phyloP scores from a whole-genome alignment of 2,888 invertebrate species.

The Chironomus riparius region DNA sequence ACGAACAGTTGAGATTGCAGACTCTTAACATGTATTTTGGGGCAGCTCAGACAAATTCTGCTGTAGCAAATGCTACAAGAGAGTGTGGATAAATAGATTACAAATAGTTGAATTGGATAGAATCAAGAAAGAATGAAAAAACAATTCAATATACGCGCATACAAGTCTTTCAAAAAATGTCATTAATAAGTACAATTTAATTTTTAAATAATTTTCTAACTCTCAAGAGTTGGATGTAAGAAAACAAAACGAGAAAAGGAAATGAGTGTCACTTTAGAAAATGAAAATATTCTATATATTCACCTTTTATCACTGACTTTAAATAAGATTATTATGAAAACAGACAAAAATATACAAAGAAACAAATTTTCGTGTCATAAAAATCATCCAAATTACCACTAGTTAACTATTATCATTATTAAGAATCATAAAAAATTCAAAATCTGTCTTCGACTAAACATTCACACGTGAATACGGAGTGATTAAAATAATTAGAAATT shows the following conservation, averaged over 20 bases:
- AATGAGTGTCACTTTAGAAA: not conserved
- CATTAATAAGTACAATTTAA: conserved; percentile 6
- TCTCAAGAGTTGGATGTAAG: not conserved
- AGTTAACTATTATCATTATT: no score
- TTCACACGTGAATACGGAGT: no score
- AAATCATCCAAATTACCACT: no score
- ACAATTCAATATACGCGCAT: not conserved
- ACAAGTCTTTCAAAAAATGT: not conserved
- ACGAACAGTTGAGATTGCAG: conserved; percentile 15
- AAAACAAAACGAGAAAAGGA: not conserved
- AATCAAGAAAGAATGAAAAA: not conserved
- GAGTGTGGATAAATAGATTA: conserved; percentile 14
- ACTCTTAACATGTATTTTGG: conserved; percentile 20
- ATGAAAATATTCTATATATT: not conserved
- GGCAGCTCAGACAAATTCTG: not conserved
- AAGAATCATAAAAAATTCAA: no score
- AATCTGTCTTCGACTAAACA: no score
- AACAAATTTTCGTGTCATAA: no score
- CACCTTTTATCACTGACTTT: not conserved
- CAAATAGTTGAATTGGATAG: not conserved
- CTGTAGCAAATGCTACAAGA: not conserved
- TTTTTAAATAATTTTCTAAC: not conserved
- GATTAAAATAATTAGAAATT: no score
- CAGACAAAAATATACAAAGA: no score
- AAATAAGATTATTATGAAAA: no score